Conservation (phyloP, 1,140 invertebrate species). For the Drosophila persimilis region DNA sequence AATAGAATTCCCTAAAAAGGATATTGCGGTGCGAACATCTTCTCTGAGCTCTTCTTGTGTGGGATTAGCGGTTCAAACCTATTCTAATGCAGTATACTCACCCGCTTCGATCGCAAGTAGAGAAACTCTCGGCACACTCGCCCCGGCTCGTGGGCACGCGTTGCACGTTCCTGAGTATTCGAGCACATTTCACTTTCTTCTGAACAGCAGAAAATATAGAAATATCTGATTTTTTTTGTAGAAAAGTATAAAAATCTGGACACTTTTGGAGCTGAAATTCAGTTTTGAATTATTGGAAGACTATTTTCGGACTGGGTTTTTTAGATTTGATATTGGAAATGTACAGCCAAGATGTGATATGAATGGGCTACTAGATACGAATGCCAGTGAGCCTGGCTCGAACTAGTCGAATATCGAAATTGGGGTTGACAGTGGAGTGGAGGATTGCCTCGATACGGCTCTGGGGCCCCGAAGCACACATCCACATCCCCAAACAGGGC, state of each 20-base stretch:
- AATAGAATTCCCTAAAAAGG: too few species aligned
- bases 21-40: too few species aligned
- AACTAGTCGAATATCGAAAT: background rate
- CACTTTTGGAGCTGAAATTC: constrained; percentile 1
- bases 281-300: background rate
- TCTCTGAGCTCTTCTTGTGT: too few species aligned
- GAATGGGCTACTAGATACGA: constrained; percentile 52
- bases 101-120: constrained; percentile 55
- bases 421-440: background rate
- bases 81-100: constrained; percentile 31
- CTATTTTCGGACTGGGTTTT: constrained; percentile 4
- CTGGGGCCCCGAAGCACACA: constrained; percentile 1
- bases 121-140: constrained; percentile 68
- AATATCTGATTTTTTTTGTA: background rate
- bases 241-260: constrained; percentile 10
- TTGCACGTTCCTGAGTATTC: constrained; percentile 53
- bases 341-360: constrained; percentile 21
- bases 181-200: constrained; percentile 40
- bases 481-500: background rate
- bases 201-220: background rate
- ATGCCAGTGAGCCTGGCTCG: constrained; percentile 30
- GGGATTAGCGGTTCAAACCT: too few species aligned
- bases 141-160: constrained; percentile 63
- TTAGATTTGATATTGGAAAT: constrained; percentile 9
- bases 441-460: background rate